These are phyloP conservation scores for Chorisops tibialis DNA, from an alignment of 2,888 invertebrate species.

Conservation along the genomic window DNA sequence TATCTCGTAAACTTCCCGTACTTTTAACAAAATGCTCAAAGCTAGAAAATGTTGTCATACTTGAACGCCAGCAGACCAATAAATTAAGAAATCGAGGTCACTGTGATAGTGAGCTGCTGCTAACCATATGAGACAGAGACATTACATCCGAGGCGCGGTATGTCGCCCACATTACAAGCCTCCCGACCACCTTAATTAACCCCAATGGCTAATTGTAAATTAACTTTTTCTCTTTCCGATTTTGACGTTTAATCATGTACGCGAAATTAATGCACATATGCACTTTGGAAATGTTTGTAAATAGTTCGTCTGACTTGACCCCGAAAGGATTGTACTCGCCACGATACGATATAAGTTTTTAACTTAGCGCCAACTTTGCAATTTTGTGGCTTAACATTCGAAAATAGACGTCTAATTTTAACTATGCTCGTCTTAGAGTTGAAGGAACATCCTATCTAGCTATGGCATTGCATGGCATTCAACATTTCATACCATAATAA, in stretches of 20 bases:
- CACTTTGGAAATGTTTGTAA: neutral
- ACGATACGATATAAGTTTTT: too few relatives aligned
- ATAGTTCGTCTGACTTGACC: neutral
- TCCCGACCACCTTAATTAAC: conserved; percentile 4
- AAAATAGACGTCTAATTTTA: too few relatives aligned
- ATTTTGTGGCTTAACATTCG: too few relatives aligned
- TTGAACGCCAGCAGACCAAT: conserved; percentile 17
- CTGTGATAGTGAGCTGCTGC: conserved; percentile 7
- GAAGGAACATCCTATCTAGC: too few relatives aligned
- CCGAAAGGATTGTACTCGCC: neutral
- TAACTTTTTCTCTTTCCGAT: conserved; percentile 3
- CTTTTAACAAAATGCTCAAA: conserved; percentile 16
- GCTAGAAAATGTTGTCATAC: conserved; percentile 16
- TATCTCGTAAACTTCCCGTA: neutral
- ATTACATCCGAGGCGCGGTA: conserved; percentile 6
- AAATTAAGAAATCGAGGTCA: conserved; percentile 24
- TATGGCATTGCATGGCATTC: too few relatives aligned
- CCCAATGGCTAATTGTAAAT: conserved; percentile 19
- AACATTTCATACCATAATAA: too few relatives aligned
- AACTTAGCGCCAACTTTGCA: too few relatives aligned
- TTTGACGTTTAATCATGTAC: too few relatives aligned
- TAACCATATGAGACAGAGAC: neutral
- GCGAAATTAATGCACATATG: neutral
- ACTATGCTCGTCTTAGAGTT: too few relatives aligned
- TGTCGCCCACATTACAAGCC: neutral